Base-by-base conservation (phyloP, 2,888 invertebrate species). In the Endotricha flammealis region DNA sequence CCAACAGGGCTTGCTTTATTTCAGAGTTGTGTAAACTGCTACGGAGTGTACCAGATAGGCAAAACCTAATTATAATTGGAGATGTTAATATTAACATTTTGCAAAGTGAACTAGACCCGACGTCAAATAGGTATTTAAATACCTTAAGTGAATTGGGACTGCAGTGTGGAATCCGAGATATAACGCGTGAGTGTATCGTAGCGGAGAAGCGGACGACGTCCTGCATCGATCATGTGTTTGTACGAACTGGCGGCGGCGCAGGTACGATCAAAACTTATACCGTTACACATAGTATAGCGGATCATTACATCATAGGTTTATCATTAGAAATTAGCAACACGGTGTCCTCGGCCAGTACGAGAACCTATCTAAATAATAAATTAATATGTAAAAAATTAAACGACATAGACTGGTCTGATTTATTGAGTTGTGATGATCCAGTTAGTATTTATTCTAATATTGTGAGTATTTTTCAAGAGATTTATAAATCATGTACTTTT, bases 301-400 rank as follows among this genome's bases (percentile, higher is more conserved):
- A 32, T 8, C 32, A 32, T 24, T 32, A 32, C 10, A 14, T 32
- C 2, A 32, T 14, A 6, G 32, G 32, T n/a, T 24, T 32, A 8
- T 5, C 32, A 14, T n/a, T 10, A 13, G 32, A 32, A 8, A 24
- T 32, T 6, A 3, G 14, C 14, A 32, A 12, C 8, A 13, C 22
- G 13, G 2, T 20, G 12, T n/a, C n/a, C n/a, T 4, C 2, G 2
- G 22, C 7, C 7, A 12, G 8, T 7, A 2, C 8, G 4, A 22
- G 6, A 12, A 22, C 8, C 3, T 9, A 2, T 9, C 24, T 13
- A 24, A 14, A 32, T 24, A 25, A 32, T 6, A 32, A 24, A 24
- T n/a, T 13, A 10, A 32, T 32, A 9, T 4, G 4, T 9, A 24
- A 23, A 12, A 23, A 24, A 12, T 9, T 32, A 4, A 32, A 32